phyloP scores from a whole-genome alignment of 1,140 invertebrate genomes.

The Acromyrmex heyeri region DNA sequence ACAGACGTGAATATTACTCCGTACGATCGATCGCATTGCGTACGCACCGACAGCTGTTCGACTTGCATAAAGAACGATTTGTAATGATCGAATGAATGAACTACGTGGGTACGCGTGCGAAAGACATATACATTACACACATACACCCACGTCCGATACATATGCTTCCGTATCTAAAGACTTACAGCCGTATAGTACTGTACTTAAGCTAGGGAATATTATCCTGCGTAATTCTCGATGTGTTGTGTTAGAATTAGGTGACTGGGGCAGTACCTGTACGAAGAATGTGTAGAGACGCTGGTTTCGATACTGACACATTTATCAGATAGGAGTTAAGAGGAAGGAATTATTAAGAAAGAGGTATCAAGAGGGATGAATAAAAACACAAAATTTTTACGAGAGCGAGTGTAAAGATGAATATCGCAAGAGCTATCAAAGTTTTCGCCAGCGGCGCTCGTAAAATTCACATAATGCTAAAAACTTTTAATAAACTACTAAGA shows the following conservation, averaged over 20 bases:
- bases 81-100: slow-evolving; percentile 59
- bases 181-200: slow-evolving; percentile 81
- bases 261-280: slow-evolving; percentile 77
- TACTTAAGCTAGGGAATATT: slow-evolving; percentile 81
- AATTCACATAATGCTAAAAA: slow-evolving; percentile 33
- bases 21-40: slow-evolving; percentile 68
- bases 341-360: not conserved
- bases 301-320: slow-evolving; percentile 42
- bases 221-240: slow-evolving; percentile 74
- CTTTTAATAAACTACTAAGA: slow-evolving; percentile 37
- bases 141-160: slow-evolving; percentile 74
- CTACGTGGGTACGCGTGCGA: slow-evolving; percentile 19
- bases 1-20: slow-evolving; percentile 54
- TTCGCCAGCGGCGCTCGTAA: slow-evolving; percentile 27
- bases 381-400: slow-evolving; percentile 14
- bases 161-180: slow-evolving; percentile 84
- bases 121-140: slow-evolving; percentile 33
- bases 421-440: not conserved
- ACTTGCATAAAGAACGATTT: slow-evolving; percentile 40
- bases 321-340: not conserved
- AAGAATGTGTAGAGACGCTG: slow-evolving; percentile 51
- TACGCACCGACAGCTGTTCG: slow-evolving; percentile 58
- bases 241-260: slow-evolving; percentile 79
- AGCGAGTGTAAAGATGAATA: slow-evolving; percentile 15
- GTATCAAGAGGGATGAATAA: not conserved